Percentiles rank a stretch among this genome's conserved stretches.
phyloP scores from a whole-genome alignment of 2,113 vertebrate species.

The Cyprinodon tularosa region DNA sequence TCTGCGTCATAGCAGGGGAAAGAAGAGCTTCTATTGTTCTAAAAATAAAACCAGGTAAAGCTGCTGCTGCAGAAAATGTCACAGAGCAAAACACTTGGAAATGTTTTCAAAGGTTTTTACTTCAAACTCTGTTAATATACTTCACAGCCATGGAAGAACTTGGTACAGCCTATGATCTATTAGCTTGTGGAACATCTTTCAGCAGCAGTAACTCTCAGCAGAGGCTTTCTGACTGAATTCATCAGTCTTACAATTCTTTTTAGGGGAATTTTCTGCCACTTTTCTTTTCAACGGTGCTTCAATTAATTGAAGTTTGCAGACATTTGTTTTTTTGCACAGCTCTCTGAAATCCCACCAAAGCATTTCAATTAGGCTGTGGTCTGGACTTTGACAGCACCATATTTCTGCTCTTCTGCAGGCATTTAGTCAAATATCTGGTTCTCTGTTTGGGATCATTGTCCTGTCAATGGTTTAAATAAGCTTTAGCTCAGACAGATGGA shows the following conservation, averaged over 20 bases:
- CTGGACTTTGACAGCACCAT: background rate
- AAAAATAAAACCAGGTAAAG: background rate
- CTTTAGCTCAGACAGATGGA: background rate
- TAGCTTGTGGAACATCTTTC: too few species aligned
- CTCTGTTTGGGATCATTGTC: background rate
- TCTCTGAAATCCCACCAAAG: too few species aligned
- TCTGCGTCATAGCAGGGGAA: slow-evolving; percentile 6
- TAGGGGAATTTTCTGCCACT: too few species aligned
- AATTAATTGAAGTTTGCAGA: too few species aligned
- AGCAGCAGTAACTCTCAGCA: too few species aligned
- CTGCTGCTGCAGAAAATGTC: slow-evolving; percentile 3
- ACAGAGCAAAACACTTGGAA: background rate
- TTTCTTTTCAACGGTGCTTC: too few species aligned
- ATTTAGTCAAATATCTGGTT: background rate
- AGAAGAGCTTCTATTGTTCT: slow-evolving; percentile 3
- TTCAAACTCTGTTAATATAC: background rate
- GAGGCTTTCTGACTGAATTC: too few species aligned
- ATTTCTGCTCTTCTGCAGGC: background rate
- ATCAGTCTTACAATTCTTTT: too few species aligned
- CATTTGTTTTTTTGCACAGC: too few species aligned
- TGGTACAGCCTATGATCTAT: too few species aligned
- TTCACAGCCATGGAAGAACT: background rate
- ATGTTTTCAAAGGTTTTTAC: background rate
- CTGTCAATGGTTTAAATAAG: too few species aligned
- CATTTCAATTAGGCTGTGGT: background rate